Conservation (phyloP, 2,113 vertebrate species). For the Seriola quinqueradiata region DNA sequence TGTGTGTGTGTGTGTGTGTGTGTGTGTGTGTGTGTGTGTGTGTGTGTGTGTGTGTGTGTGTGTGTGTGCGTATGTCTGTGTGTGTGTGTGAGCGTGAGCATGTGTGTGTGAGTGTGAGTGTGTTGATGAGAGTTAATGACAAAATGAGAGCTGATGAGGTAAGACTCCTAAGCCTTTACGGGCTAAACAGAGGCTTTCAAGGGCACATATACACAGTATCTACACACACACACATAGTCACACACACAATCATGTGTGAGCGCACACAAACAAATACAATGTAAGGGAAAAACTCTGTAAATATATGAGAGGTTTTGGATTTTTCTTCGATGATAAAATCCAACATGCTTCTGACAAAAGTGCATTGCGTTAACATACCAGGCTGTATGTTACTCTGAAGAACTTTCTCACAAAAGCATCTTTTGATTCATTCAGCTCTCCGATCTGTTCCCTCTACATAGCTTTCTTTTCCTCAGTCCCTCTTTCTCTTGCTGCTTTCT, state of each 20-base stretch:
- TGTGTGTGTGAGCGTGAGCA: conserved; percentile 24
- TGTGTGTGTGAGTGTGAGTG: conserved; percentile 36
- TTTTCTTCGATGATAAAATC: conserved; percentile 60
- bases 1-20: conserved; percentile 47
- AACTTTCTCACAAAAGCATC: conserved; percentile 35
- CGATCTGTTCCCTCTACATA: background rate
- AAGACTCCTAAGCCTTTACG: conserved; percentile 45
- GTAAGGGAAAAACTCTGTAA: conserved; percentile 62
- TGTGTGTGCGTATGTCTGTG: conserved; percentile 46
- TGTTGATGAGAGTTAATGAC: conserved; percentile 36
- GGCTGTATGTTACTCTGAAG: conserved; percentile 58
- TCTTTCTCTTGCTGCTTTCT: conserved; percentile 46
- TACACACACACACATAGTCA: conserved; percentile 29
- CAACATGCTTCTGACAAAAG: conserved; percentile 65
- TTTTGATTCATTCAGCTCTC: conserved; percentile 44
- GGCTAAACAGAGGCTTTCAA: conserved; percentile 47
- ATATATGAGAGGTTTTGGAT: conserved; percentile 63
- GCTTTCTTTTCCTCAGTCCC: conserved; percentile 26
- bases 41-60: conserved; percentile 27
- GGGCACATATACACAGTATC: conserved; percentile 51
- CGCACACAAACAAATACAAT: conserved; percentile 51
- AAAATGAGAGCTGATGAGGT: conserved; percentile 37
- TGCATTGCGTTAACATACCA: conserved; percentile 64
- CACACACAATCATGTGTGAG: conserved; percentile 34
- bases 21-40: conserved; percentile 16